phyloP scores from a whole-genome alignment of 2,888 invertebrate species.

The Drosophila paranaensis region DNA sequence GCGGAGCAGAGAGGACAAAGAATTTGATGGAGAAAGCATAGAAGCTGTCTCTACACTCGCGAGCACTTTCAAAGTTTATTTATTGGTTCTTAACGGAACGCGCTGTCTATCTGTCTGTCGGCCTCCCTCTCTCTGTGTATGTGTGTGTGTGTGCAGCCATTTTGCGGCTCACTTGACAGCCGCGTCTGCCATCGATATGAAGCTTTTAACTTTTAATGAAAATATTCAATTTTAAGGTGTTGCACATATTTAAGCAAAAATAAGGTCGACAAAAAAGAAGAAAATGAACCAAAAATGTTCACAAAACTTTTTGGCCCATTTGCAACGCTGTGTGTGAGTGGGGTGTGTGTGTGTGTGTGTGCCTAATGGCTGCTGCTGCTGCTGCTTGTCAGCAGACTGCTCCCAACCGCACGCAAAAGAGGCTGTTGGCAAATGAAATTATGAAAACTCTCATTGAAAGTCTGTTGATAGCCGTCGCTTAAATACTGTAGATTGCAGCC shows the following conservation, averaged over 20 bases:
- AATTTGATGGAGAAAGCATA: neutral
- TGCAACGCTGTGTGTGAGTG: constrained; percentile 4
- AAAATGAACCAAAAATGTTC: constrained; percentile 13
- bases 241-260: constrained; percentile 67
- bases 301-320: constrained; percentile 32
- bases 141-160: constrained; percentile 24
- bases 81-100: constrained; percentile 56
- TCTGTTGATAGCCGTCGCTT: neutral
- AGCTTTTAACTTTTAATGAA: constrained; percentile 80
- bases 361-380: constrained; percentile 17
- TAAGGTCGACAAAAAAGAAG: neutral
- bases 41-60: constrained; percentile 39
- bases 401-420: neutral
- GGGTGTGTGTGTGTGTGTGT: constrained; percentile 4
- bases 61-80: constrained; percentile 74
- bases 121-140: neutral
- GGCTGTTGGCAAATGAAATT: constrained; percentile 10
- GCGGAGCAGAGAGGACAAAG: neutral
- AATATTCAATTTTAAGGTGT: constrained; percentile 79
- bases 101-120: constrained; percentile 11
- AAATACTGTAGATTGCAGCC: neutral
- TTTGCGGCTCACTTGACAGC: constrained; percentile 46
- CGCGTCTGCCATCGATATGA: constrained; percentile 40
- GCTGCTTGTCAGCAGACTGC: neutral
- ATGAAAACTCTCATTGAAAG: neutral